phyloP scores from a whole-genome alignment of 2,888 invertebrate species.

The Eristalis intricaria region DNA sequence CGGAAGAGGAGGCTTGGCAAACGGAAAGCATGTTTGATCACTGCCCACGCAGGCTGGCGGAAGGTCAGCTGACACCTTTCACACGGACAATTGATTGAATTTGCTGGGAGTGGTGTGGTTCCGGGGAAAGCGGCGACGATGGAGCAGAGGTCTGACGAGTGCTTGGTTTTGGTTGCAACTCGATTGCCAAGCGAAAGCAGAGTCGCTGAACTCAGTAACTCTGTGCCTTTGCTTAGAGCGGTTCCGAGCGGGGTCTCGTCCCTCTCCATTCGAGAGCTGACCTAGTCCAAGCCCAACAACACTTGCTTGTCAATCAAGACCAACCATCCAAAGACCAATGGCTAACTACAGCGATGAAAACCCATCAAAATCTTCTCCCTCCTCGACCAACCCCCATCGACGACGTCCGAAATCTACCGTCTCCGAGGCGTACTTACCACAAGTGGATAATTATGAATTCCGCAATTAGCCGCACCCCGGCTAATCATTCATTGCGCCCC shows the following conservation, averaged over 20 bases:
- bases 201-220: too few relatives aligned
- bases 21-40: not conserved
- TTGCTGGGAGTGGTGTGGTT: not conserved
- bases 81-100: not conserved
- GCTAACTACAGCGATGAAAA: too few relatives aligned
- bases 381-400: not conserved
- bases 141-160: too few relatives aligned
- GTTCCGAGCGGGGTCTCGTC: too few relatives aligned
- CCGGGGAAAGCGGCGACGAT: not conserved
- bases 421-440: constrained; percentile 1
- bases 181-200: too few relatives aligned
- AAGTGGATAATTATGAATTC: constrained; percentile 38
- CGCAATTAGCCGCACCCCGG: constrained; percentile 54
- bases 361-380: too few relatives aligned
- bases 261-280: too few relatives aligned
- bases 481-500: constrained; percentile 37
- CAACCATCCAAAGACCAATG: too few relatives aligned
- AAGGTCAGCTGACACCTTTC: not conserved
- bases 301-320: too few relatives aligned
- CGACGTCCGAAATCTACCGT: not conserved
- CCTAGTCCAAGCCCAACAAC: too few relatives aligned
- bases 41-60: not conserved
- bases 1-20: not conserved
- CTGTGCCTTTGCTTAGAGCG: too few relatives aligned
- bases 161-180: too few relatives aligned